Evolutionary conservation across 64 coral and sea anemone genomes (phyloP).

Genomic region (Orbicella faveolata): DNA sequence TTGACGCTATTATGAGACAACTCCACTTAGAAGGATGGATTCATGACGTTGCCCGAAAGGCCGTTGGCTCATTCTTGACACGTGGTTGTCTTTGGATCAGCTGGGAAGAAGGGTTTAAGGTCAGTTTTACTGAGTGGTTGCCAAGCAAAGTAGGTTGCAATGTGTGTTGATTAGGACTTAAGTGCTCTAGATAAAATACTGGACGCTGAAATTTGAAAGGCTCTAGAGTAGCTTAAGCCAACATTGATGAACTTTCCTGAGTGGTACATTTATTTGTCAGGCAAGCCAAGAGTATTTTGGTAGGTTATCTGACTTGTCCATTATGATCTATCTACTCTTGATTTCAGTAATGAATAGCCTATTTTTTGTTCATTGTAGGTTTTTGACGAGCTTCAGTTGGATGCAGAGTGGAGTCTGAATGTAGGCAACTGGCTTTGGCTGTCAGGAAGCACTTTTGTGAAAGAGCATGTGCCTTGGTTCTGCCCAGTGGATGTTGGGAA

Average conservation of each 20-base stretch:
- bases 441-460: slow-evolving; percentile 47
- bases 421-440: slow-evolving; percentile 56
- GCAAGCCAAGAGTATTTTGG: too few relatives aligned
- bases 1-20: slow-evolving; percentile 74
- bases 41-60: slow-evolving; percentile 52
- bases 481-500: slow-evolving; percentile 63
- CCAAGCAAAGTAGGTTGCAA: too few relatives aligned
- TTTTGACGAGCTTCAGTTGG: slow-evolving; percentile 66
- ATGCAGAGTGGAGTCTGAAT: slow-evolving; percentile 60
- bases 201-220: too few relatives aligned
- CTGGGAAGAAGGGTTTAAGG: slow-evolving; percentile 46
- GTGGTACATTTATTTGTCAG: too few relatives aligned
- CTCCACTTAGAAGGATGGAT: slow-evolving; percentile 63
- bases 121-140: not conserved
- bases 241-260: too few relatives aligned
- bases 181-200: too few relatives aligned
- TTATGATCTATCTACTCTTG: not conserved
- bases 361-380: not conserved
- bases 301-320: not conserved
- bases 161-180: too few relatives aligned
- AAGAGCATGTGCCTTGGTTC: slow-evolving; percentile 51
- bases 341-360: not conserved
- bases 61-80: slow-evolving; percentile 60
- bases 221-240: too few relatives aligned
- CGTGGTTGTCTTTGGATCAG: slow-evolving; percentile 44